Base-by-base conservation (phyloP, 2,888 invertebrate genomes). In the Shargacucullia verbasci region DNA sequence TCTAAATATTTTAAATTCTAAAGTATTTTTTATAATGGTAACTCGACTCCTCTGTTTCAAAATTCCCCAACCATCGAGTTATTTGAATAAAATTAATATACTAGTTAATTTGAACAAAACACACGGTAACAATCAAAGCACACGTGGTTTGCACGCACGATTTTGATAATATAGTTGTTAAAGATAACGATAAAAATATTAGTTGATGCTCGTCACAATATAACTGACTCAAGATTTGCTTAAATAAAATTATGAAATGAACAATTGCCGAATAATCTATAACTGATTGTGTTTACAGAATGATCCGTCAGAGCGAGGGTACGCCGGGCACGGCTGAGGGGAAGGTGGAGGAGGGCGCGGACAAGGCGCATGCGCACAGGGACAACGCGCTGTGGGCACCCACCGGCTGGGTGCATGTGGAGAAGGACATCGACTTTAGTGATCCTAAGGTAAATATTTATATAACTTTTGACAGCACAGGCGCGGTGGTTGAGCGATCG, bases 381-480 rank as follows among this genome's bases (percentile, higher is more conserved):
- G 96, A 96, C 86, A 93, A 94, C 57, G 96, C 96, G 31, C 94
- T 96, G 68, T 95, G 96, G 91, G 95, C 95, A 59, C 95, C 96
- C 20, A 97, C 97, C 0, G 97, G 97, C 35, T 97, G 97, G 97
- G 96, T 97, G 61, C 97, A 97, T 81, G 96, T 97, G 35, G 97
- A 97, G 80, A 95, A 95, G 65, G 96, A 97, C 79, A 96, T 97
- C 64, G 97, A 97, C 89, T 95, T 97, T 79, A 96, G 95, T 73
- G 97, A 97, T 88, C 97, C 97, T 10, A 97, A 97, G 95, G 97
- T 97, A 87, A n/a, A 72, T 52, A 3, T 0, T 10, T 6, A 13
- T 5, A n/a, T n/a, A n/a, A n/a, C n/a, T n/a, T n/a, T n/a, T n/a
- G n/a, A n/a, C n/a, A n/a, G n/a, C n/a, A n/a, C n/a, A n/a, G n/a